A percentile compares a stretch with the other conserved stretches of the same genome.
Evolutionary conservation across 2,888 invertebrate species (phyloP).

Genomic region (Drosophila kokeensis): DNA sequence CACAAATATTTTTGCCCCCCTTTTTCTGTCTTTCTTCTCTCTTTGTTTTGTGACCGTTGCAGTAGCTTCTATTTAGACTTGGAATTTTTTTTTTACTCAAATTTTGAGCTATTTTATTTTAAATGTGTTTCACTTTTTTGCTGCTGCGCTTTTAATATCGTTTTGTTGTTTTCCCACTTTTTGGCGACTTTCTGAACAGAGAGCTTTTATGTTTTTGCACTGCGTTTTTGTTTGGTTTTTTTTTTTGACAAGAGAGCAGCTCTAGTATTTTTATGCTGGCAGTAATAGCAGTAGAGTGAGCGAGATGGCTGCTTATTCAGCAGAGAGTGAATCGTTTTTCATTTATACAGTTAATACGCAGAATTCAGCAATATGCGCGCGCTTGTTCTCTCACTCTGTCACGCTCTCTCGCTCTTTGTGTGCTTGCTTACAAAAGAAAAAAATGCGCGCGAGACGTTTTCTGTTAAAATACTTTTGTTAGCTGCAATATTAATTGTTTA

Average conservation of each 20-base stretch:
- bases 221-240: constrained; percentile 29
- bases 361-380: constrained; percentile 48
- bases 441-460: constrained; percentile 74
- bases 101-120: constrained; percentile 26
- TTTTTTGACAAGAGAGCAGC: constrained; percentile 20
- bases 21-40: background rate
- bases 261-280: constrained; percentile 45
- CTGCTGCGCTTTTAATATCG: constrained; percentile 15
- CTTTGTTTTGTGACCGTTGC: constrained; percentile 27
- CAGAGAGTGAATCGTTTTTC: constrained; percentile 29
- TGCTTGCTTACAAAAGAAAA: constrained; percentile 57
- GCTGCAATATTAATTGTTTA: constrained; percentile 42
- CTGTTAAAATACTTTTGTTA: constrained; percentile 51
- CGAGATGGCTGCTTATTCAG: constrained; percentile 41
- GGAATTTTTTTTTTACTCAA: constrained; percentile 18
- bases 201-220: constrained; percentile 51
- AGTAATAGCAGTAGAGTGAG: constrained; percentile 2
- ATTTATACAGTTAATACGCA: constrained; percentile 33
- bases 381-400: constrained; percentile 11
- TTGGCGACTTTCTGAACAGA: constrained; percentile 12
- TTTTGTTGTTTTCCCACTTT: constrained; percentile 25
- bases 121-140: constrained; percentile 60
- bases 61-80: constrained; percentile 15
- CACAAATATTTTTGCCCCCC: constrained; percentile 8
- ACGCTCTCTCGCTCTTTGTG: constrained; percentile 31